Conservation (phyloP, 1,140 invertebrate genomes). For the Wiebesia pumilae region DNA sequence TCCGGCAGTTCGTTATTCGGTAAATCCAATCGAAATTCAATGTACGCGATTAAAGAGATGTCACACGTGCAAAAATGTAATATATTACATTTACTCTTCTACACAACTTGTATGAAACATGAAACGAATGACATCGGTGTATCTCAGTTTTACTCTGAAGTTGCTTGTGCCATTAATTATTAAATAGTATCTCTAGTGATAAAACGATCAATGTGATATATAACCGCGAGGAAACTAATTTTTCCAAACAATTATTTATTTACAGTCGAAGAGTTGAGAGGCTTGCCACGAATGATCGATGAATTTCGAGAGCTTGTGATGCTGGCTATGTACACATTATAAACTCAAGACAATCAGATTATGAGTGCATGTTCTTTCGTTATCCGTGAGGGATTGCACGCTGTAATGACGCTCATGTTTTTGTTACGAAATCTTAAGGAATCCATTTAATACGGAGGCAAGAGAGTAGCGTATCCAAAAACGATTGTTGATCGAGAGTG, state of each 20-base stretch:
- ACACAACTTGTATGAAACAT: too few relatives aligned
- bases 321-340: not conserved
- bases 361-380: slow-evolving; percentile 13
- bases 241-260: slow-evolving; percentile 9
- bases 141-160: too few relatives aligned
- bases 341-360: not conserved
- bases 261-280: not conserved
- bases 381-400: slow-evolving; percentile 17
- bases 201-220: not conserved
- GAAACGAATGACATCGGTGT: too few relatives aligned
- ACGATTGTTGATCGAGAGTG: slow-evolving; percentile 22
- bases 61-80: too few relatives aligned
- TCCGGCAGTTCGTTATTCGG: too few relatives aligned
- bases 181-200: not conserved
- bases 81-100: too few relatives aligned
- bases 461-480: slow-evolving; percentile 16
- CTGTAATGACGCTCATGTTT: not conserved
- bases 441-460: slow-evolving; percentile 4
- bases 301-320: not conserved
- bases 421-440: slow-evolving; percentile 17
- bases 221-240: not conserved
- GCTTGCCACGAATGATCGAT: slow-evolving; percentile 38
- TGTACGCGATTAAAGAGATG: too few relatives aligned
- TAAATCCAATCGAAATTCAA: too few relatives aligned
- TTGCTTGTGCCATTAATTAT: too few relatives aligned